These are phyloP conservation scores for Peromyscus aztecus DNA, from an alignment of 2,797 vertebrate species.

Conservation along the genomic window DNA sequence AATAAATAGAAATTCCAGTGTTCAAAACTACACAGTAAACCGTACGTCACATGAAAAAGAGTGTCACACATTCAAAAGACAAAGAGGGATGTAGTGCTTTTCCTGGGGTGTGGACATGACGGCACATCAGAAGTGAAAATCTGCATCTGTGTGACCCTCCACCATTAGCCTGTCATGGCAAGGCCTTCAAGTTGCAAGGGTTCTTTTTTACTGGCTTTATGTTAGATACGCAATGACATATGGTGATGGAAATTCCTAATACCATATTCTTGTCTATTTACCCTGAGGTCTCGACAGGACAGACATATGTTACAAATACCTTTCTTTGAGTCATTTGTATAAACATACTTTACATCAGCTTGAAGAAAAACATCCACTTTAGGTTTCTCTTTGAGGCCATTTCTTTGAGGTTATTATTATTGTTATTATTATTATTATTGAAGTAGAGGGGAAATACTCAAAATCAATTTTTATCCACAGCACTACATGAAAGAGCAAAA, in stretches of 20 bases:
- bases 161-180: not conserved
- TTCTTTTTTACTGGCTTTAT: constrained; percentile 29
- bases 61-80: not conserved
- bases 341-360: constrained; percentile 57
- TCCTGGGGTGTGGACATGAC: not conserved
- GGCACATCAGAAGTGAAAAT: not conserved
- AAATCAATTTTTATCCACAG: constrained; percentile 57
- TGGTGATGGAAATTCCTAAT: not conserved
- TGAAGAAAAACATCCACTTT: constrained; percentile 44
- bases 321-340: constrained; percentile 58
- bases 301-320: constrained; percentile 55
- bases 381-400: constrained; percentile 53
- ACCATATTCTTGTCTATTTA: constrained; percentile 64
- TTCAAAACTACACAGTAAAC: constrained; percentile 19
- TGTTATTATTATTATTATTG: too few species aligned
- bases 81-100: not conserved
- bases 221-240: constrained; percentile 62
- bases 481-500: constrained; percentile 65
- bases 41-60: not conserved
- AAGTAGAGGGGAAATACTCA: constrained; percentile 61
- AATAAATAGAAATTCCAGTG: not conserved
- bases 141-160: not conserved
- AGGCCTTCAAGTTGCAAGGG: not conserved
- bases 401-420: constrained; percentile 59
- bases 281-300: constrained; percentile 20